Evolutionary conservation across 2,113 vertebrate genomes (phyloP).

Genomic region (Megaceryle maxima): DNA sequence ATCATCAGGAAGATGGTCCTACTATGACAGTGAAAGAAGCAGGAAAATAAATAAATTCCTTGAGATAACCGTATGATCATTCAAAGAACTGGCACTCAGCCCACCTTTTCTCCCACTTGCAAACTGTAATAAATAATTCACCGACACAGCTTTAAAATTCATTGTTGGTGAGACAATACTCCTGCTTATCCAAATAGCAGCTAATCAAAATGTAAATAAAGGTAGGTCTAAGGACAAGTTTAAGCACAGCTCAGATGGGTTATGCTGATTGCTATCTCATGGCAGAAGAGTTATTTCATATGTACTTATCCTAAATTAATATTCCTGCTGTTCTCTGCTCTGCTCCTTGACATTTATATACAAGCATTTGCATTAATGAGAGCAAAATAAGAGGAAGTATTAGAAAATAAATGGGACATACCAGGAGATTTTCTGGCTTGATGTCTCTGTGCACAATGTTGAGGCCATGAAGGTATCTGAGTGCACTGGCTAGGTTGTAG

Average conservation of each 20-base stretch:
- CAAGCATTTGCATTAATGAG: neutral
- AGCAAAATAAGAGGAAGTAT: neutral
- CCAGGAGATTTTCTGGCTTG: slow-evolving; percentile 97
- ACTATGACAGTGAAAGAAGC: neutral
- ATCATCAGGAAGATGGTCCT: neutral
- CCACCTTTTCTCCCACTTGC: neutral
- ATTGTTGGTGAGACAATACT: neutral
- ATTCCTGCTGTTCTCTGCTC: neutral
- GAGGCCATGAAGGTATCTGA: slow-evolving; percentile 91
- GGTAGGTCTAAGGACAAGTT: neutral
- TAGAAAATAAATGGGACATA: slow-evolving; percentile 47
- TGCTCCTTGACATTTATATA: neutral
- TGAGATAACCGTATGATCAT: neutral
- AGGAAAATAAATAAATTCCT: neutral
- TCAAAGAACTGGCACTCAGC: neutral
- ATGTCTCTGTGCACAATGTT: slow-evolving; percentile 96
- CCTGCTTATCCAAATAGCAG: neutral
- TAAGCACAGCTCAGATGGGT: neutral
- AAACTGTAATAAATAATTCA: neutral
- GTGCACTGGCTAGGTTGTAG: slow-evolving; percentile 89
- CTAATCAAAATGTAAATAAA: slow-evolving; percentile 50
- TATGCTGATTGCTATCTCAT: neutral
- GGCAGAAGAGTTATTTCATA: neutral
- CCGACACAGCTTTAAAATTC: neutral
- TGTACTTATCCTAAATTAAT: neutral